Percentiles rank a stretch among this genome's conserved stretches.
These are phyloP conservation scores for Apeira syringaria DNA, from an alignment of 2,888 invertebrate species.

Conservation along the genomic window DNA sequence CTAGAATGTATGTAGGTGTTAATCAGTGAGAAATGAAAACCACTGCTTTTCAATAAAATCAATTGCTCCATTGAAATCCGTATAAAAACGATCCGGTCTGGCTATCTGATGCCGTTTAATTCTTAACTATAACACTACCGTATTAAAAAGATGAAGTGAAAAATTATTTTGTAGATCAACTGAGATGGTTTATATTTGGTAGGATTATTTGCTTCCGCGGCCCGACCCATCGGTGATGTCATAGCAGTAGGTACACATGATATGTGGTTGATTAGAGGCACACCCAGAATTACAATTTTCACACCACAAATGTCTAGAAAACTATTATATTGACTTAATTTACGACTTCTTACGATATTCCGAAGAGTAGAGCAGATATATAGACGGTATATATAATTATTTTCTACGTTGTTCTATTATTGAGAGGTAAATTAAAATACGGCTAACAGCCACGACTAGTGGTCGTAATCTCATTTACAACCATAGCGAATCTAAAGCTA, in stretches of 20 bases:
- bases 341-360: too few species aligned
- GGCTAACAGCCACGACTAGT: slow-evolving; percentile 3
- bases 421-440: not conserved
- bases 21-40: slow-evolving; percentile 4
- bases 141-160: slow-evolving; percentile 3
- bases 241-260: slow-evolving; percentile 60
- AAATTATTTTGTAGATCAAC: slow-evolving; percentile 4
- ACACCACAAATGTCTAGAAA: too few species aligned
- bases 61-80: slow-evolving; percentile 15
- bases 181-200: slow-evolving; percentile 33
- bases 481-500: slow-evolving; percentile 41
- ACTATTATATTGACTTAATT: too few species aligned
- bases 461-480: slow-evolving; percentile 10
- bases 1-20: slow-evolving; percentile 5
- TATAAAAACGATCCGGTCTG: slow-evolving; percentile 22
- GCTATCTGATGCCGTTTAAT: slow-evolving; percentile 2
- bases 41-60: slow-evolving; percentile 8
- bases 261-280: slow-evolving; percentile 66
- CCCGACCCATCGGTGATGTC: slow-evolving; percentile 67
- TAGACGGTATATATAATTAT: too few species aligned
- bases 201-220: slow-evolving; percentile 57
- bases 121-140: slow-evolving; percentile 18
- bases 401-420: too few species aligned
- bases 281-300: slow-evolving; percentile 47
- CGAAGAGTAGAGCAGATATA: too few species aligned